These are phyloP conservation scores for Lethenteron camtschaticum DNA, from an alignment of 2,113 vertebrate species.

Conservation along the genomic window DNA sequence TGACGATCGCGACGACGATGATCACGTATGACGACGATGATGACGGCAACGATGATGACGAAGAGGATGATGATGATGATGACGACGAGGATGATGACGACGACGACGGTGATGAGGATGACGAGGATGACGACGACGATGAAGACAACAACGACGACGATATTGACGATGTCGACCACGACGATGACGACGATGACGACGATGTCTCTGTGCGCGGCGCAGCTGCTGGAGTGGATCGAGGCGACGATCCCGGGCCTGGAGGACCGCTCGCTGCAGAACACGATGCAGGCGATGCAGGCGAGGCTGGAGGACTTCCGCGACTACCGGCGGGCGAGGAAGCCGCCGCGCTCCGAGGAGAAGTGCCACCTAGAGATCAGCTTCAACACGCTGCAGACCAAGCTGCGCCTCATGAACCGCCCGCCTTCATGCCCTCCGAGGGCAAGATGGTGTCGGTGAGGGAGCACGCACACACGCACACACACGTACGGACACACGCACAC, in stretches of 20 bases:
- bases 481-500: no score
- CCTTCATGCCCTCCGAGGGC: conserved; percentile 95
- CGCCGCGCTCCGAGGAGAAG: conserved; percentile 92
- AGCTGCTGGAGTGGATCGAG: conserved; percentile 93
- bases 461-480: not conserved
- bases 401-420: conserved; percentile 82
- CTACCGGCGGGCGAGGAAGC: conserved; percentile 82
- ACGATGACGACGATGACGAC: no score
- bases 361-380: conserved; percentile 98
- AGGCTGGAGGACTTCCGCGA: conserved; percentile 94
- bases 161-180: no score
- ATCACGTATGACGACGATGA: no score
- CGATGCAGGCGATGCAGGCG: conserved; percentile 98
- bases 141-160: no score
- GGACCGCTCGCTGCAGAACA: conserved; percentile 69
- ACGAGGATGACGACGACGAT: no score
- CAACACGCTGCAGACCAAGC: conserved; percentile 95
- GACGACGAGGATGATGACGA: no score
- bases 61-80: no score
- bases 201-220: no score
- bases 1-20: no score
- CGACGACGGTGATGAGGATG: no score
- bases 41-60: no score
- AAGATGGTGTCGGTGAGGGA: conserved; percentile 77
- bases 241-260: conserved; percentile 93